Evolutionary conservation across 2,113 vertebrate genomes (phyloP).

Genomic region (Ifrita kowaldi): DNA sequence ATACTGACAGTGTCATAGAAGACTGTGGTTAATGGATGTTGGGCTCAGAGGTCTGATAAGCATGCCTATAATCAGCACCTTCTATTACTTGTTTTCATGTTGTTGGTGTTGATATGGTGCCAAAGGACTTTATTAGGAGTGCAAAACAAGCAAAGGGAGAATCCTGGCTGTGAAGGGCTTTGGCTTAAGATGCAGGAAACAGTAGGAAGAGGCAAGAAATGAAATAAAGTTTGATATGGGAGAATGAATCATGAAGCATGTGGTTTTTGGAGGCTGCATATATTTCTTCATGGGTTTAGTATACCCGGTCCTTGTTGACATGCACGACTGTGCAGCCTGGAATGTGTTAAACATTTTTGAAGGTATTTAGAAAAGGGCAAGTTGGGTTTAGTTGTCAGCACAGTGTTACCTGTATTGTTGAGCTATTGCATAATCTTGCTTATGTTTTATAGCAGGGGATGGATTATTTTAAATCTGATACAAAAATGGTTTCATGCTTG

Average conservation of each 20-base stretch:
- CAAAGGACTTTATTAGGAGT: not conserved
- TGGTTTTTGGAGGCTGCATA: slow-evolving; percentile 11
- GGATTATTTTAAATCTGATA: not conserved
- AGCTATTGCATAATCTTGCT: not conserved
- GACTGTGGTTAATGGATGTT: not conserved
- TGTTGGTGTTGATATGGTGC: not conserved
- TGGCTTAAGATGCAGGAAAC: not conserved
- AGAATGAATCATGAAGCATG: not conserved
- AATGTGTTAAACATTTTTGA: not conserved
- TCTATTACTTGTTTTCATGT: not conserved
- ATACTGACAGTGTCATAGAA: not conserved
- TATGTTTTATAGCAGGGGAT: not conserved
- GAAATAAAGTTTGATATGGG: not conserved
- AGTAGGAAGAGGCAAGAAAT: not conserved
- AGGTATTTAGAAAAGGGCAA: not conserved
- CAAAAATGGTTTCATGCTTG: not conserved
- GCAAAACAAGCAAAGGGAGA: not conserved
- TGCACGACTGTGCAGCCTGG: not conserved
- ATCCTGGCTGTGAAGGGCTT: not conserved
- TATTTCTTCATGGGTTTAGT: not conserved
- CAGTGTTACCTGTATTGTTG: not conserved
- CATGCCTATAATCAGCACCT: not conserved
- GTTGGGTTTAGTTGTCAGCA: not conserved
- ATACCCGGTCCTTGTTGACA: not conserved
- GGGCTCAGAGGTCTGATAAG: not conserved